Evolutionary conservation across 2,113 vertebrate species (phyloP).

Genomic region (Nesogale talazaci): DNA sequence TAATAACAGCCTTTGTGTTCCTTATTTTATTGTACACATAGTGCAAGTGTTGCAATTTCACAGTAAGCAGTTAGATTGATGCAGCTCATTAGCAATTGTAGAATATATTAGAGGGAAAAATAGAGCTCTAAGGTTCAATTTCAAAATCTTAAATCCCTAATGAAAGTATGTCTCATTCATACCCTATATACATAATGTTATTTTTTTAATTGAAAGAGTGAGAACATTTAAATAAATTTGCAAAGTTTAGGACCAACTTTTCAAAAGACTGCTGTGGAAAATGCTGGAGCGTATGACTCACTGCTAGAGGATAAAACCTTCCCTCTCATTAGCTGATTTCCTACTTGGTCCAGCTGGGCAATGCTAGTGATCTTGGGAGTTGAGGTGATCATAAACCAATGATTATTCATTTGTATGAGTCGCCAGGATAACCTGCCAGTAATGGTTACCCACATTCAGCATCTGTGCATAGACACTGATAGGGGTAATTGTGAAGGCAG

Average conservation of each 20-base stretch:
- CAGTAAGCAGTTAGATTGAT: slow-evolving; percentile 68
- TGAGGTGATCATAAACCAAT: slow-evolving; percentile 74
- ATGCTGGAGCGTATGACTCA: not conserved
- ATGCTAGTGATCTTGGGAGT: slow-evolving; percentile 69
- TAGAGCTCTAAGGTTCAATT: not conserved
- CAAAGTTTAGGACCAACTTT: slow-evolving; percentile 11
- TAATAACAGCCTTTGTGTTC: slow-evolving; percentile 62
- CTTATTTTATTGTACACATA: slow-evolving; percentile 56
- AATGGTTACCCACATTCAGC: slow-evolving; percentile 73
- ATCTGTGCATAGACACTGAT: slow-evolving; percentile 78
- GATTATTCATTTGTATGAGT: slow-evolving; percentile 74
- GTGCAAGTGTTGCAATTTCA: slow-evolving; percentile 55
- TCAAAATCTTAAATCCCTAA: slow-evolving; percentile 33
- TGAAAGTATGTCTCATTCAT: not conserved
- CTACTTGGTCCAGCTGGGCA: slow-evolving; percentile 67
- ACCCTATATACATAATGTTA: not conserved
- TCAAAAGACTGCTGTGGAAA: slow-evolving; percentile 43
- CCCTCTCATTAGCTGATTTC: slow-evolving; percentile 63
- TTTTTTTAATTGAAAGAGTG: slow-evolving; percentile 21
- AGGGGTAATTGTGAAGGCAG: slow-evolving; percentile 72
- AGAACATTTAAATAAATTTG: slow-evolving; percentile 22
- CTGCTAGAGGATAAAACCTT: not conserved
- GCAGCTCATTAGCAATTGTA: slow-evolving; percentile 63
- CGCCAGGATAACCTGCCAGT: slow-evolving; percentile 75
- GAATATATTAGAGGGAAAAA: not conserved